A percentile compares a stretch with the other conserved stretches of the same genome.
Evolutionary conservation across 2,888 invertebrate species (phyloP).

Genomic region (Diplolepis rosae): DNA sequence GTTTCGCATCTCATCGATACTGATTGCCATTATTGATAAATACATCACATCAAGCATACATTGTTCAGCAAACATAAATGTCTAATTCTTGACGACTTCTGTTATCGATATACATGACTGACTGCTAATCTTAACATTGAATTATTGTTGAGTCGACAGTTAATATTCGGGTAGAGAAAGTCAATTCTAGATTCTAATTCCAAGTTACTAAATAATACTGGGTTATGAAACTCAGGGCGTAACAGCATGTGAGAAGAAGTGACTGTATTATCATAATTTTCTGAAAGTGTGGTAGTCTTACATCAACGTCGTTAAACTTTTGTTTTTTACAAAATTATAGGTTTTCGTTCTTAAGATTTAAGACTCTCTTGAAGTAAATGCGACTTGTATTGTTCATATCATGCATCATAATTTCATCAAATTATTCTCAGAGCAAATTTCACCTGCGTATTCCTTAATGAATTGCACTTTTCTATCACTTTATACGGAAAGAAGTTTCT

Average conservation of each 20-base stretch:
- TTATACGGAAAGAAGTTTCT: background rate
- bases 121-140: slow-evolving; percentile 31
- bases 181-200: background rate
- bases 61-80: background rate
- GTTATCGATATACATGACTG: slow-evolving; percentile 7
- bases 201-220: slow-evolving; percentile 4
- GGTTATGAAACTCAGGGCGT: slow-evolving; percentile 3
- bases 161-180: slow-evolving; percentile 5
- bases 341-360: background rate
- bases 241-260: slow-evolving; percentile 5
- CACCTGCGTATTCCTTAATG: slow-evolving; percentile 15
- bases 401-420: background rate
- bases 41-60: background rate
- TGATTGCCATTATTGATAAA: background rate
- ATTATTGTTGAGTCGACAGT: slow-evolving; percentile 6
- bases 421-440: background rate
- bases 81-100: background rate
- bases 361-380: no score
- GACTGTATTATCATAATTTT: slow-evolving; percentile 17
- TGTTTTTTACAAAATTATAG: background rate
- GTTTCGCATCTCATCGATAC: background rate
- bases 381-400: no score
- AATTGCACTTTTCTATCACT: slow-evolving; percentile 16
- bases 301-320: background rate
- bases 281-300: background rate